Evolutionary conservation across 1,140 invertebrate species (phyloP).

Genomic region (Lepidurus arcticus): DNA sequence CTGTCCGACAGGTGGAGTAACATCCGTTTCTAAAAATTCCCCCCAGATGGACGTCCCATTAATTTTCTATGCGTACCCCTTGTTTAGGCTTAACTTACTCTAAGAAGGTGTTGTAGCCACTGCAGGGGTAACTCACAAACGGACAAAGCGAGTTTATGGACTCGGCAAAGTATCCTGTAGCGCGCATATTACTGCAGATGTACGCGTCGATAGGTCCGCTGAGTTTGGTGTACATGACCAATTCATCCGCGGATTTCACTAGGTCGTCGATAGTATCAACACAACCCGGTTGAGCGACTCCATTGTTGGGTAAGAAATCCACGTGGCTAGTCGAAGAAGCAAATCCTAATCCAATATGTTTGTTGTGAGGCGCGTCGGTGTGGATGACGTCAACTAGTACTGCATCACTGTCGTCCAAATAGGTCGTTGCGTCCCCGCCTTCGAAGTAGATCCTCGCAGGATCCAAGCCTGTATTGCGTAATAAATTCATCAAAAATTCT

Average conservation of each 20-base stretch:
- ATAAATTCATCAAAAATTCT: background rate
- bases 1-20: slow-evolving; percentile 27
- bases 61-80: too few species aligned
- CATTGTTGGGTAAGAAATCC: slow-evolving; percentile 70
- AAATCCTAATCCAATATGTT: slow-evolving; percentile 43
- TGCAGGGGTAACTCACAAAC: slow-evolving; percentile 28
- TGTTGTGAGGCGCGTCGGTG: slow-evolving; percentile 46
- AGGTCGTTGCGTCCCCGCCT: slow-evolving; percentile 43
- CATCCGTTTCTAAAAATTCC: slow-evolving; percentile 9
- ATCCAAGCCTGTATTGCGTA: slow-evolving; percentile 52
- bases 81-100: background rate
- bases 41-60: too few species aligned
- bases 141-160: slow-evolving; percentile 31
- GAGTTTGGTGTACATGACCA: slow-evolving; percentile 21
- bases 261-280: slow-evolving; percentile 40
- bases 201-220: slow-evolving; percentile 31
- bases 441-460: slow-evolving; percentile 63
- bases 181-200: slow-evolving; percentile 32
- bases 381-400: slow-evolving; percentile 51
- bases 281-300: slow-evolving; percentile 64
- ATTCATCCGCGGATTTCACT: slow-evolving; percentile 12
- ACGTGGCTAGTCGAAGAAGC: slow-evolving; percentile 52
- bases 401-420: slow-evolving; percentile 49
- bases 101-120: slow-evolving; percentile 22
- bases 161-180: slow-evolving; percentile 34